Evolutionary conservation across 2,888 invertebrate genomes (phyloP).

Genomic region (Melieria crassipennis): DNA sequence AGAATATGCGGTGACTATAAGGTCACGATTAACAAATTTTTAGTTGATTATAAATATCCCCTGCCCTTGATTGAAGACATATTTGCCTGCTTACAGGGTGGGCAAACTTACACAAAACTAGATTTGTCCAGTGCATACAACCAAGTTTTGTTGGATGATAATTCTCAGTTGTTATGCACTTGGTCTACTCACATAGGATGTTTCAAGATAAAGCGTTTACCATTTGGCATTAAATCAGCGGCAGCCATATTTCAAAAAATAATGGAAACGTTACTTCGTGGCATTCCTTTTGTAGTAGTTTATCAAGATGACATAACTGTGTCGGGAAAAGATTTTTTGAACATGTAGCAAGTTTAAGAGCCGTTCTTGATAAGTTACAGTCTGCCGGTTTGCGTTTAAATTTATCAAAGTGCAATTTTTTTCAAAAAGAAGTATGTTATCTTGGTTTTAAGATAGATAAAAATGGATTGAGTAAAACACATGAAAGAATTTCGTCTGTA

Average conservation of each 20-base stretch:
- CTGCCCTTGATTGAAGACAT: conserved; percentile 22
- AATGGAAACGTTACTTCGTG: conserved; percentile 18
- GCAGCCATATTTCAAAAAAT: conserved; percentile 24
- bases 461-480: conserved; percentile 39
- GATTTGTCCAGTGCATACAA: conserved; percentile 28
- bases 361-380: conserved; percentile 17
- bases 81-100: conserved; percentile 24
- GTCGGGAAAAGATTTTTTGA: conserved; percentile 22
- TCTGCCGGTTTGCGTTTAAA: conserved; percentile 47
- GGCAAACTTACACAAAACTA: conserved; percentile 24
- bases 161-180: conserved; percentile 17
- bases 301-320: conserved; percentile 17
- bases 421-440: conserved; percentile 31
- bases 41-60: conserved; percentile 32
- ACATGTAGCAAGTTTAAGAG: conserved; percentile 32
- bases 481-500: conserved; percentile 15
- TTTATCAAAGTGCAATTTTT: conserved; percentile 40
- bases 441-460: conserved; percentile 50
- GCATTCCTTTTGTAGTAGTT: conserved; percentile 18
- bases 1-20: conserved; percentile 23
- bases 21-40: conserved; percentile 34
- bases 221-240: conserved; percentile 28
- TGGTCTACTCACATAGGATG: conserved; percentile 17
- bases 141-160: conserved; percentile 25
- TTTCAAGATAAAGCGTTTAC: conserved; percentile 21